Evolutionary conservation across 1,140 invertebrate species (phyloP).

Genomic region (Lordiphosa stackelbergi): DNA sequence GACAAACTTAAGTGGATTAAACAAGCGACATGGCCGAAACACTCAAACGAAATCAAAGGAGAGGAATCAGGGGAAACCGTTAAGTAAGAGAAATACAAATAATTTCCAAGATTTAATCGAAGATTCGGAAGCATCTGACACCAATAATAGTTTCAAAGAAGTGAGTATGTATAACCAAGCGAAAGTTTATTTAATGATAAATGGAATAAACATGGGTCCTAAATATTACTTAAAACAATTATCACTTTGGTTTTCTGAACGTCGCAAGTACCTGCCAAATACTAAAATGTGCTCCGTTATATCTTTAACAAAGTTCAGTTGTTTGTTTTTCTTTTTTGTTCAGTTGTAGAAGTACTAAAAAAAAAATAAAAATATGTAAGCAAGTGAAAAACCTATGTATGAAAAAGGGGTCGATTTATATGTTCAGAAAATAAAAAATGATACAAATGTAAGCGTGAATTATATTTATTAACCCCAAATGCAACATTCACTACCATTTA

Average conservation of each 20-base stretch:
- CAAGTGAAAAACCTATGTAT: too few relatives aligned
- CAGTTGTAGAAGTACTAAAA: too few relatives aligned
- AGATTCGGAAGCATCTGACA: constrained; percentile 28
- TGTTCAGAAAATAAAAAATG: not conserved
- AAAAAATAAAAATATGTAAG: too few relatives aligned
- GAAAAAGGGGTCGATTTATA: too few relatives aligned
- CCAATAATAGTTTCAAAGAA: constrained; percentile 39
- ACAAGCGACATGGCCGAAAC: constrained; percentile 22
- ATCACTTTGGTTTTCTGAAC: not conserved
- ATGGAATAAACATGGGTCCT: not conserved
- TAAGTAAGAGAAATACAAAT: constrained; percentile 15
- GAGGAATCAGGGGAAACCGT: constrained; percentile 22
- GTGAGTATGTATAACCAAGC: constrained; percentile 42
- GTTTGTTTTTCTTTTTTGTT: too few relatives aligned
- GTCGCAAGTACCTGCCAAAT: too few relatives aligned
- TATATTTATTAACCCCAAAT: not conserved
- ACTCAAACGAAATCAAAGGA: constrained; percentile 9
- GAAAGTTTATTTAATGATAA: not conserved
- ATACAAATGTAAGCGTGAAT: not conserved
- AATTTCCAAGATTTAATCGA: constrained; percentile 19
- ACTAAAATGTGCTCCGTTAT: too few relatives aligned
- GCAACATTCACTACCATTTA: constrained; percentile 1
- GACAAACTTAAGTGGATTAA: constrained; percentile 50
- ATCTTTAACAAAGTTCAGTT: too few relatives aligned
- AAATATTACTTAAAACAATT: not conserved